Evolutionary conservation across 2,113 vertebrate genomes (phyloP), one percentile per base, ranked within the genome.

Genomic region (Rallus limicola): DNA sequence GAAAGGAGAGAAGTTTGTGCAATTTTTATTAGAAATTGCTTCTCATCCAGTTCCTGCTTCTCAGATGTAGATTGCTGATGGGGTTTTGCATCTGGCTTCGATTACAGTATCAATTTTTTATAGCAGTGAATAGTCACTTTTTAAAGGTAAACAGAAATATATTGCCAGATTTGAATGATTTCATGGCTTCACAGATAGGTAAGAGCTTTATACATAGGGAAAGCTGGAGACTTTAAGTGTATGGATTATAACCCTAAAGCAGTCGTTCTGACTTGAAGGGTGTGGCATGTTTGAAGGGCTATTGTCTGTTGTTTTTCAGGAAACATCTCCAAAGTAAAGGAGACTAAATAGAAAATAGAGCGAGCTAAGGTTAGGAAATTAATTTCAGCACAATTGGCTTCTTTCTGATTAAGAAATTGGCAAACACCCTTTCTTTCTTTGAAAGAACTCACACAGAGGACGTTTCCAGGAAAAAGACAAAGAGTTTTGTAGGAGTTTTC

Each of bases 71-170:
- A 24, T 88, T 69, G 38, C 72, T 72, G 72, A 58, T 75, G 2
- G 6, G 16, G n/a, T 97, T 96, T 92, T 82, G 38, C 59, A 11
- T 88, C 40, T 83, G 58, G 65, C 87, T 89, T 97, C 82, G 60
- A 23, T 94, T 78, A 64, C 38, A 70, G 25, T 88, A 38, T 82
- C 13, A 44, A 10, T 77, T 76, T 92, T 90, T 86, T 80, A 64
- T 18, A 76, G 71, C 40, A 58, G 13, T 70, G 53, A 88, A 56
- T 40, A 33, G 42, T 52, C 28, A 40, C 10, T 94, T 93, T 52
- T 76, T 82, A 88, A 71, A 92, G 12, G 48, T 70, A 86, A 85
- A 67, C n/a, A 82, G 26, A 87, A 94, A 62, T 64, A 62, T 11
- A 58, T 85, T 10, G 8, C n/a, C 56, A 48, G 34, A 74, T 82